These are phyloP conservation scores for Platysternon megacephalum DNA, from an alignment of 2,113 vertebrate genomes.

Conservation along the genomic window DNA sequence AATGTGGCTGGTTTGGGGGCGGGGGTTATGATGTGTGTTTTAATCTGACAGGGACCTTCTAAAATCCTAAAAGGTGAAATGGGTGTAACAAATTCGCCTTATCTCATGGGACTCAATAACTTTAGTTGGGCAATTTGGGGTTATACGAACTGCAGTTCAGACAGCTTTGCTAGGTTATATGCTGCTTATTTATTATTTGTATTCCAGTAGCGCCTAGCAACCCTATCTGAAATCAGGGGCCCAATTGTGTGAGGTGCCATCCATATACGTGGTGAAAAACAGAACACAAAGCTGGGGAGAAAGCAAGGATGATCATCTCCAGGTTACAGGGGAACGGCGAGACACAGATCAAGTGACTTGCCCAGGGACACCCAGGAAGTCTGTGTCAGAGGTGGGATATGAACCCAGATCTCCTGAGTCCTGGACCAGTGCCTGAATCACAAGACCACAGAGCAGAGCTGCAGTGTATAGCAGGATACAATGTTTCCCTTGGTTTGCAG, in stretches of 20 bases:
- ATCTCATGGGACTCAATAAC: not conserved
- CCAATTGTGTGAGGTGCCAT: not conserved
- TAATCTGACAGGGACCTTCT: not conserved
- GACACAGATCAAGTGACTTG: not conserved
- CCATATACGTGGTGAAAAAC: not conserved
- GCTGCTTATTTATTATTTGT: not conserved
- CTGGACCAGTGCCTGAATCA: no score
- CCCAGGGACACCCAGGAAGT: not conserved
- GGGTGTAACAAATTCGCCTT: not conserved
- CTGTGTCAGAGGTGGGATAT: not conserved
- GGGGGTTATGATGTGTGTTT: not conserved
- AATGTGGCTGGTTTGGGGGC: not conserved
- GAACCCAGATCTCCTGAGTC: no score
- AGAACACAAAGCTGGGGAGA: not conserved
- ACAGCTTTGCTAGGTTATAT: not conserved
- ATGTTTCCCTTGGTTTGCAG: no score
- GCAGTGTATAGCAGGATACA: no score
- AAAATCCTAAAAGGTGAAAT: not conserved
- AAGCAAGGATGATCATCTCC: not conserved
- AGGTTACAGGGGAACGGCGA: no score
- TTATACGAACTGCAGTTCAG: not conserved
- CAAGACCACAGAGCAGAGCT: no score
- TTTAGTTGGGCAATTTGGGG: not conserved
- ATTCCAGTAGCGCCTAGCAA: not conserved
- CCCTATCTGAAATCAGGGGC: not conserved